A percentile compares a stretch with the other conserved stretches of the same genome.
These are phyloP conservation scores for Synanceia verrucosa DNA, from an alignment of 2,797 vertebrate genomes.

Conservation along the genomic window DNA sequence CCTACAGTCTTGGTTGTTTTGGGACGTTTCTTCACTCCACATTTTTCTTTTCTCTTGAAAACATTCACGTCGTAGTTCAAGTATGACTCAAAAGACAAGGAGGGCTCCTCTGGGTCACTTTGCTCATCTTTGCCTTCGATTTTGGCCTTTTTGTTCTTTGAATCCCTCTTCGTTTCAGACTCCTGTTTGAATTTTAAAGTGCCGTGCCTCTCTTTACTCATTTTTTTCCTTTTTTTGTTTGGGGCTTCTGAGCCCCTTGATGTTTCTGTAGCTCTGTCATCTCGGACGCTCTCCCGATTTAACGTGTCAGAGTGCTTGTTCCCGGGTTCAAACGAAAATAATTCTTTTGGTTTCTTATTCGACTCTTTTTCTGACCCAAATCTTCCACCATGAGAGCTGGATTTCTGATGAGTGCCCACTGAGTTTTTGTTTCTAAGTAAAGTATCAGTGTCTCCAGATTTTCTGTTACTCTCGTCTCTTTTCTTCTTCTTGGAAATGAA, in stretches of 20 bases:
- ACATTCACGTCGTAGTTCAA: constrained; percentile 85
- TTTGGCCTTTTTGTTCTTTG: constrained; percentile 51
- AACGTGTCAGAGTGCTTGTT: constrained; percentile 30
- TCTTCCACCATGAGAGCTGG: constrained; percentile 24
- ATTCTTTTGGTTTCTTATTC: constrained; percentile 41
- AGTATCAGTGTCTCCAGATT: constrained; percentile 17
- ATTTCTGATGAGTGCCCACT: constrained; percentile 39
- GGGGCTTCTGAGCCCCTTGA: constrained; percentile 10
- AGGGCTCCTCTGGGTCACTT: constrained; percentile 63
- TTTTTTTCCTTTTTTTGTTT: constrained; percentile 47
- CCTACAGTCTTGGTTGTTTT: constrained; percentile 49
- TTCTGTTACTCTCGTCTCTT: constrained; percentile 16
- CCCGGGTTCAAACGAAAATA: neutral
- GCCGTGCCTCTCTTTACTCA: constrained; percentile 20
- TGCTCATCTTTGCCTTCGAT: constrained; percentile 1
- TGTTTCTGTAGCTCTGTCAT: constrained; percentile 10
- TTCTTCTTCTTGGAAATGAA: constrained; percentile 42
- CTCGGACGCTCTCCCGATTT: constrained; percentile 6
- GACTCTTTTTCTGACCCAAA: constrained; percentile 27
- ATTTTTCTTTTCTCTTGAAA: constrained; percentile 66
- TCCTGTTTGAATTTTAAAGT: constrained; percentile 15
- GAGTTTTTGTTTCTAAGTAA: constrained; percentile 25
- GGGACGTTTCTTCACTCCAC: constrained; percentile 50
- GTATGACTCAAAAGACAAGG: constrained; percentile 89
- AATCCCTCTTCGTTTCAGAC: constrained; percentile 18